phyloP scores from a whole-genome alignment of 2,797 vertebrate genomes.

The Poecilia gillii region DNA sequence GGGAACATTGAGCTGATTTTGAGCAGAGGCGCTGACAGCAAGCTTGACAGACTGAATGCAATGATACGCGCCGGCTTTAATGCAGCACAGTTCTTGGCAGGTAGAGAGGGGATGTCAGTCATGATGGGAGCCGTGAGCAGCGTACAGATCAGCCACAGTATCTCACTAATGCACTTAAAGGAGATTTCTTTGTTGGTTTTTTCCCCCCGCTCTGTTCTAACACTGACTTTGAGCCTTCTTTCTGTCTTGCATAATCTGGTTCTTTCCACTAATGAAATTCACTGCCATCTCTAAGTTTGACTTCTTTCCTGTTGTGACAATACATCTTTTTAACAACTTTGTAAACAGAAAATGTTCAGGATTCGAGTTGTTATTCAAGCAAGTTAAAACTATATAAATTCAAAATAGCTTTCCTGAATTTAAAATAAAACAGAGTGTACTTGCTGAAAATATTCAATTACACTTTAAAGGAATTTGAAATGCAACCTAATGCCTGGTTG shows the following conservation, averaged over 20 bases:
- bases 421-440: background rate
- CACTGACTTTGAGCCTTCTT: slow-evolving; percentile 3
- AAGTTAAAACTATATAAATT: background rate
- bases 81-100: slow-evolving; percentile 37
- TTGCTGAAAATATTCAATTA: background rate
- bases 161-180: slow-evolving; percentile 27
- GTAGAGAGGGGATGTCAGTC: slow-evolving; percentile 58
- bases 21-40: slow-evolving; percentile 38
- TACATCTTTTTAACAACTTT: background rate
- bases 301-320: background rate
- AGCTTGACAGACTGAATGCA: slow-evolving; percentile 36
- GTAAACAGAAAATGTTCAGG: background rate
- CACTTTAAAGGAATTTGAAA: background rate
- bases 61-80: slow-evolving; percentile 37
- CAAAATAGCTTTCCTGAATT: background rate
- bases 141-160: slow-evolving; percentile 35
- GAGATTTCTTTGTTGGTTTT: slow-evolving; percentile 16
- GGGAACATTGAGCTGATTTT: slow-evolving; percentile 57
- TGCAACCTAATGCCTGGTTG: background rate
- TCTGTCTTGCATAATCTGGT: slow-evolving; percentile 11
- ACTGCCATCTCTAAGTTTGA: background rate
- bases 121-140: slow-evolving; percentile 18
- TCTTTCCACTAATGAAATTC: background rate
- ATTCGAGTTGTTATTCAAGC: background rate
- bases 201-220: background rate